These are phyloP conservation scores for Macheiramphus alcinus DNA, from an alignment of 2,113 vertebrate species.

Conservation along the genomic window DNA sequence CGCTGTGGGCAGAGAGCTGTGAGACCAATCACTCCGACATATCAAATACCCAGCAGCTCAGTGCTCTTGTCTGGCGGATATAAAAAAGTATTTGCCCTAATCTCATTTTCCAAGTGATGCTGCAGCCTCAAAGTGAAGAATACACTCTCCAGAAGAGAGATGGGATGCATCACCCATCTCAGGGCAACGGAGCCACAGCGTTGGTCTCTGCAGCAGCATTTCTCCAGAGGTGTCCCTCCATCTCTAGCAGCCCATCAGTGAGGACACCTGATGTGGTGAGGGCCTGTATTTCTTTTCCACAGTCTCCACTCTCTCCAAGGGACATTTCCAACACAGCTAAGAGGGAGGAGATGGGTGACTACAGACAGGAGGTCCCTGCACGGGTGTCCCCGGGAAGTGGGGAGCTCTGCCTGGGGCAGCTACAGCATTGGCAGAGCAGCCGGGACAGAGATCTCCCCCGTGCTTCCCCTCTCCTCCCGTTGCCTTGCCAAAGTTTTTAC, in stretches of 20 bases:
- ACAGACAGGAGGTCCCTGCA: not conserved
- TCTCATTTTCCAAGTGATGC: not conserved
- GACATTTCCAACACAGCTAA: not conserved
- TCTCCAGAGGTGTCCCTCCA: not conserved
- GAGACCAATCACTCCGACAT: accelerated
- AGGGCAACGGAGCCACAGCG: accelerated
- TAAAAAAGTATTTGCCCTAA: not conserved
- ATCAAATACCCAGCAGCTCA: not conserved
- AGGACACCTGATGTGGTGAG: not conserved
- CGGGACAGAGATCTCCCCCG: accelerated
- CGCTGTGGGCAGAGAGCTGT: accelerated
- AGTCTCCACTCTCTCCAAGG: not conserved
- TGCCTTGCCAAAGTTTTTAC: not conserved
- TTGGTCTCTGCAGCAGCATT: not conserved
- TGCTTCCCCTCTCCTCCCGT: not conserved
- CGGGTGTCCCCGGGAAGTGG: accelerated
- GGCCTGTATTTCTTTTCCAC: not conserved
- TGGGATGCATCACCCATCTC: accelerated
- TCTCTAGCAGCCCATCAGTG: not conserved
- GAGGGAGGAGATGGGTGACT: not conserved
- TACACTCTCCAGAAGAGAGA: not conserved
- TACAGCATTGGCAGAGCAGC: not conserved
- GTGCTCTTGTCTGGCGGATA: not conserved
- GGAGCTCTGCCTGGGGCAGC: not conserved
- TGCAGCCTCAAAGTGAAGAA: not conserved